These are phyloP conservation scores for Galbula dea DNA, from an alignment of 2,113 vertebrate species.

Conservation along the genomic window DNA sequence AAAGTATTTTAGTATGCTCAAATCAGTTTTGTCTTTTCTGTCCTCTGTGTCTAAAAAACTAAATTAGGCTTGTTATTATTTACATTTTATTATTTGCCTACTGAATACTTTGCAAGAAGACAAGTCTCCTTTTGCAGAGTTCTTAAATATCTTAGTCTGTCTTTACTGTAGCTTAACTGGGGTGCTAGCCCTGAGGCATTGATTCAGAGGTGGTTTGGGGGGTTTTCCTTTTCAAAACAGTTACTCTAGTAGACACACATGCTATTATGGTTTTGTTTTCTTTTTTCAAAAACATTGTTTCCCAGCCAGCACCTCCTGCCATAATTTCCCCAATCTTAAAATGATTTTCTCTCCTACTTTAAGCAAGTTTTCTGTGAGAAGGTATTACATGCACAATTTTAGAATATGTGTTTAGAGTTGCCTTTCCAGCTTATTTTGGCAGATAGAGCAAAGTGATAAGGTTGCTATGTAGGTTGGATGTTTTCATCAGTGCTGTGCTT, in stretches of 20 bases:
- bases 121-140: neutral
- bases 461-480: neutral
- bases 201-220: neutral
- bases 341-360: neutral
- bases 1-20: neutral
- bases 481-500: neutral
- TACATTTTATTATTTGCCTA: neutral
- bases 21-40: neutral
- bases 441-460: neutral
- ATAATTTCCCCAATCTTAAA: neutral
- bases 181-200: neutral
- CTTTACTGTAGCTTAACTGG: neutral
- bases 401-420: too few species aligned
- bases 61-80: too few species aligned
- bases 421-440: slow-evolving; percentile 16
- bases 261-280: rapidly evolving
- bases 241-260: neutral
- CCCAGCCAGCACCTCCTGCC: neutral
- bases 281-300: neutral
- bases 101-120: neutral
- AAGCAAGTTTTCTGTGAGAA: neutral
- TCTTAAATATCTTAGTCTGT: neutral
- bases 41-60: neutral
- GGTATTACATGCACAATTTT: neutral
- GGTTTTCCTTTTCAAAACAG: neutral